Base-by-base conservation (phyloP, 2,113 vertebrate species). In the Eurypyga helias region DNA sequence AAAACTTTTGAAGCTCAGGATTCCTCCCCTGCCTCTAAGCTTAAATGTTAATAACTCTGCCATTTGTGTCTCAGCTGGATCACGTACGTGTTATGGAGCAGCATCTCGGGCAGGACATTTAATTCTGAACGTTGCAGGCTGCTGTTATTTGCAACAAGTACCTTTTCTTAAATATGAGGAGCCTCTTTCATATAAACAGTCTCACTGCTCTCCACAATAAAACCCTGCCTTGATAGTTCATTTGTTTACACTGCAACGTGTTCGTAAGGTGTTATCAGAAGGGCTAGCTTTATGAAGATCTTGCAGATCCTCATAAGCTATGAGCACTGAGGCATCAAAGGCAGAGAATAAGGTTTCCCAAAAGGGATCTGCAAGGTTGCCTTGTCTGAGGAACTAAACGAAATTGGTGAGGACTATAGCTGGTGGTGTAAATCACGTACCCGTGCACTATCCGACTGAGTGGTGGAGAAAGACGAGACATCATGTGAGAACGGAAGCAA, bases 311-410 rank as follows among this genome's bases (percentile, higher is more conserved):
- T 95, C 5, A 0, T n/a, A 87, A 61, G 36, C 70, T 70, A 80
- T 28, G 58, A 94, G 65, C 41, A 91, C 65, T 62, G 46, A 90
- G 76, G 83, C 46, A 90, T 65, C 79, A 95, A 95, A 81, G 36
- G 58, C 66, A 96, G 45, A 94, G 18, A 60, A 79, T 92, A 90
- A 84, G 23, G 73, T 38, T 88, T 95, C 79, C 80, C 69, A 93
- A 87, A 94, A 93, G 1, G 3, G 25, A 52, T 57, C 65, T 90
- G 75, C 49, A 78, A 41, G 46, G 38, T 57, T 88, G 94, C 62
- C n/a, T 71, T 55, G n/a, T 60, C 64, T 78, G 48, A 80, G 36
- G 31, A 83, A 71, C 64, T 20, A 20, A 49, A 13, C 60, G 17
- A 24, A 78, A 62, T 3, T 19, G 60, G 7, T 38, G 26, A 95